Evolutionary conservation across 2,113 vertebrate species (phyloP), one percentile per base, ranked within the genome.

Genomic region (Corapipo altera): DNA sequence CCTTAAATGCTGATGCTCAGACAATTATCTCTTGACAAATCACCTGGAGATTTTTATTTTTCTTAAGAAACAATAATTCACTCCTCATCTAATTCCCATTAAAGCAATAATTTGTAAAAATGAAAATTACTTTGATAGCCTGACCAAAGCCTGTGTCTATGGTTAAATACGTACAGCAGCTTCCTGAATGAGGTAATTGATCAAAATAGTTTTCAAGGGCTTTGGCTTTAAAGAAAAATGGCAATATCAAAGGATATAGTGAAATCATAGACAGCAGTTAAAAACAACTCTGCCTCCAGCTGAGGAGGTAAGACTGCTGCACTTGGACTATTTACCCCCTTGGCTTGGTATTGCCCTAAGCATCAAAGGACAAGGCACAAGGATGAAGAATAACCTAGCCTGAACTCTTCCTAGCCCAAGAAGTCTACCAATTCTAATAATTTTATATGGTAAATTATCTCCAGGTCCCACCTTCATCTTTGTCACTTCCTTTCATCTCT

Each of bases 141-240:
- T 91, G 92, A 85, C 93, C 95, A 94, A 93, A 91, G 65, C 83
- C 80, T 85, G 65, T 62, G 64, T 77, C 85, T 78, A 77, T 75
- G 57, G 88, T 78, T 88, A 95, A 94, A 81, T 82, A 88, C 15
- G 70, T 91, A 91, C 70, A 91, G 88, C 41, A 91, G 80, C 80
- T 96, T 96, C 96, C 92, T 96, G 95, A 93, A 92, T 96, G 92
- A 96, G 86, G 58, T 92, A 91, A 96, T 91, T 85, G 93, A 95
- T 94, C 85, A 95, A 96, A 96, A 95, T n/a, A 75, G 70, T 93
- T 89, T 96, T 80, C 78, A 93, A 88, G 73, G 35, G 44, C 66
- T 88, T 93, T 72, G 78, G 79, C 44, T 89, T 74, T 91, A 75
- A 89, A 81, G 65, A 92, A 91, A 85, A 89, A 86, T 41, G 32